Conservation (phyloP, 2,888 invertebrate genomes). For the Pomacea canaliculata region DNA sequence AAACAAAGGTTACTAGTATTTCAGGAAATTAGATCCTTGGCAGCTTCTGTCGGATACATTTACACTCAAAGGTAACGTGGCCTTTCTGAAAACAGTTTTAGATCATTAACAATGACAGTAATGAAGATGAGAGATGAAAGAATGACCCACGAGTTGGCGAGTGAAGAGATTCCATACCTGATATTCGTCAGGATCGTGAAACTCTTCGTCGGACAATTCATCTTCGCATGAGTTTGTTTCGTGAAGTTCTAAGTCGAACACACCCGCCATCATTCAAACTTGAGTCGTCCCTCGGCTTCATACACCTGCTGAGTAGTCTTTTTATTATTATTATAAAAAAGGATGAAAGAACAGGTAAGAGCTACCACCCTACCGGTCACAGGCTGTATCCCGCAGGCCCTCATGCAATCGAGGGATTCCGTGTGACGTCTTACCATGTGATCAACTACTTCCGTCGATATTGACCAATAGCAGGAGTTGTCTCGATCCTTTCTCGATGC, state of each 20-base stretch:
- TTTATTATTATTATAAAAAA: conserved; percentile 5
- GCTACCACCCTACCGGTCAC: conserved; percentile 8
- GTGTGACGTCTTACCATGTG: conserved; percentile 60
- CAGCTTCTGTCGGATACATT: too few relatives aligned
- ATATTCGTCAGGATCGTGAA: conserved; percentile 76
- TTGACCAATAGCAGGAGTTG: conserved; percentile 28
- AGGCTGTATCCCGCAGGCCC: conserved; percentile 29
- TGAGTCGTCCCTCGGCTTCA: conserved; percentile 29
- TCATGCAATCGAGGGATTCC: conserved; percentile 59
- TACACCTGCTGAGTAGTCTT: conserved; percentile 30
- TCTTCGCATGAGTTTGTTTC: conserved; percentile 64
- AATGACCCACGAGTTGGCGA: too few relatives aligned
- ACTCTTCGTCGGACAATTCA: conserved; percentile 84
- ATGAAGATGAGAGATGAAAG: too few relatives aligned
- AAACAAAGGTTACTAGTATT: too few relatives aligned
- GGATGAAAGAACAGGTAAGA: conserved; percentile 22
- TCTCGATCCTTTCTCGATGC: not conserved
- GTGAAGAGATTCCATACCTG: conserved; percentile 9
- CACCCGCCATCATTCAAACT: conserved; percentile 74
- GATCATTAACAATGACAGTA: too few relatives aligned
- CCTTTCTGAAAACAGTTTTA: too few relatives aligned
- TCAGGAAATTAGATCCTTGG: too few relatives aligned
- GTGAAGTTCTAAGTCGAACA: conserved; percentile 92
- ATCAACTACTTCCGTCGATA: conserved; percentile 38
- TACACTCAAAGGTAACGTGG: too few relatives aligned